Evolutionary conservation across 2,888 invertebrate genomes (phyloP).

Genomic region (Euplagia quadripunctaria): DNA sequence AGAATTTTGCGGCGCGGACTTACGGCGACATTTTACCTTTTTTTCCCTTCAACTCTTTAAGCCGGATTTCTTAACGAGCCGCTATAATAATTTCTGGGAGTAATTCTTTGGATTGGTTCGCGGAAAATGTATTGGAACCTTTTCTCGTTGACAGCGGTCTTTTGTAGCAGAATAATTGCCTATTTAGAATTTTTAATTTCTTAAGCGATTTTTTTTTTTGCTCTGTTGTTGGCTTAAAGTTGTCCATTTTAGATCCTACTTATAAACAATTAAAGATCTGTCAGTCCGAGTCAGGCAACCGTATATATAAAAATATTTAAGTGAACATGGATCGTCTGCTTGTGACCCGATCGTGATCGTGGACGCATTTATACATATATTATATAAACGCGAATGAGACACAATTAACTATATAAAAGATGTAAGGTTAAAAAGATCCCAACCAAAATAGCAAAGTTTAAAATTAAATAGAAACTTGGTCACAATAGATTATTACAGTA

Average conservation of each 20-base stretch:
- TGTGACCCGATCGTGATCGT: no score
- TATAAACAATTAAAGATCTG: neutral
- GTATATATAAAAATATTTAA: no score
- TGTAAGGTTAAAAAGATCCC: no score
- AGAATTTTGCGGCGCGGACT: conserved; percentile 84
- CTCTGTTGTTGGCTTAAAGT: conserved; percentile 7
- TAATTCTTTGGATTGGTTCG: conserved; percentile 65
- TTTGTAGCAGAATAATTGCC: conserved; percentile 42
- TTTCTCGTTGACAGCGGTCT: conserved; percentile 44
- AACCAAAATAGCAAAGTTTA: no score
- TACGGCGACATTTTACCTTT: conserved; percentile 71
- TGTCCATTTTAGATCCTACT: conserved; percentile 17
- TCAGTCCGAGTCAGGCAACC: no score
- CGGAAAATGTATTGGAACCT: conserved; percentile 65
- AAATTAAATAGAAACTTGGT: no score
- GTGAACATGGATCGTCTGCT: no score
- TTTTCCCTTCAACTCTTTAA: conserved; percentile 81
- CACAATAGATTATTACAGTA: no score
- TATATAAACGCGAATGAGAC: no score
- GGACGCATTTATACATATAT: no score
- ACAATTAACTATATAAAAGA: no score
- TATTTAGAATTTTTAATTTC: conserved; percentile 31
- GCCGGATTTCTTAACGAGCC: conserved; percentile 81
- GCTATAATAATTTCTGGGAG: conserved; percentile 70
- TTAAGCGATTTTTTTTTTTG: conserved; percentile 15